phyloP scores from a whole-genome alignment of 2,797 vertebrate genomes.

The Cichlasoma orientale region DNA sequence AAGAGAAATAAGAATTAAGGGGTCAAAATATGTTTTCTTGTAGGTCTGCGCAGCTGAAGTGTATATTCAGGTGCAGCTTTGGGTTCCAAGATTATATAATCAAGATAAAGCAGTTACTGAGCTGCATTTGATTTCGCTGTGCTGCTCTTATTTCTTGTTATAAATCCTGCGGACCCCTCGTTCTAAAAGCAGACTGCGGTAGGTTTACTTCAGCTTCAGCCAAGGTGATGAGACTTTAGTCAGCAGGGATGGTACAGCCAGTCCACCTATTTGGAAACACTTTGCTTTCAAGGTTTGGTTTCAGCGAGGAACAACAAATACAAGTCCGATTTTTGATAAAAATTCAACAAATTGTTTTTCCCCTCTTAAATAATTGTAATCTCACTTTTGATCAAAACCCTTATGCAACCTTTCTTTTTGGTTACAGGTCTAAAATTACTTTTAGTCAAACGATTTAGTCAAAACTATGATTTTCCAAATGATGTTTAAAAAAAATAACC shows the following conservation, averaged over 20 bases:
- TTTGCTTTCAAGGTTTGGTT: neutral
- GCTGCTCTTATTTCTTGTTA: fast-evolving
- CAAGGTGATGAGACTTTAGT: neutral
- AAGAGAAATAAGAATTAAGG: neutral
- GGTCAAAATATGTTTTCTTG: neutral
- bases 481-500: no score
- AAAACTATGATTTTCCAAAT: no score
- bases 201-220: neutral
- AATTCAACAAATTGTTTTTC: no score
- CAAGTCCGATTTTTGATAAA: neutral
- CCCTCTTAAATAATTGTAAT: no score
- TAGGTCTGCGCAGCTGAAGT: neutral
- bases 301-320: neutral
- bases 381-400: no score
- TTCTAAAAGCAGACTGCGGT: neutral
- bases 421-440: no score
- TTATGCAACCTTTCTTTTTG: no score
- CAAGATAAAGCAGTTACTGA: neutral
- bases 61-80: fast-evolving
- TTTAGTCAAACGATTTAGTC: no score
- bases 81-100: neutral
- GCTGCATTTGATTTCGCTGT: neutral
- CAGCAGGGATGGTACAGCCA: neutral
- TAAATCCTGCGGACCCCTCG: neutral
- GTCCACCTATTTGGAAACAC: neutral